phyloP scores from a whole-genome alignment of 2,888 invertebrate genomes.

The Cosmia trapezina region DNA sequence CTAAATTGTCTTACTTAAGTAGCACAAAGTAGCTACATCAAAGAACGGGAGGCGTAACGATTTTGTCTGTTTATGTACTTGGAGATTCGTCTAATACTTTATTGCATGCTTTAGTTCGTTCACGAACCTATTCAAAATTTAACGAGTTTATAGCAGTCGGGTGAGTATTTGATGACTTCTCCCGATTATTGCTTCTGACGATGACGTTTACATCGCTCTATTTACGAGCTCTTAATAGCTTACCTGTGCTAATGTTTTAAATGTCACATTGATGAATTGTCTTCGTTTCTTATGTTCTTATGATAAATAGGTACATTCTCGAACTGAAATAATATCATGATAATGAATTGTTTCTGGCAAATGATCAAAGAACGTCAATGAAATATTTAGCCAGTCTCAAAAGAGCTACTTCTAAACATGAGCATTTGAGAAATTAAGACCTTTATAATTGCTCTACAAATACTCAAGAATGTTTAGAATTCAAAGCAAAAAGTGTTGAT shows the following conservation, averaged over 20 bases:
- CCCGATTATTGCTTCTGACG: constrained; percentile 40
- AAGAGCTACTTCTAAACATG: neutral
- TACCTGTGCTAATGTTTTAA: constrained; percentile 46
- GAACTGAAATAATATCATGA: constrained; percentile 18
- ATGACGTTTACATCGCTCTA: constrained; percentile 34
- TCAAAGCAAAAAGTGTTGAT: constrained; percentile 9
- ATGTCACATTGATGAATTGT: constrained; percentile 43
- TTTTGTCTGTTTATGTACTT: constrained; percentile 62
- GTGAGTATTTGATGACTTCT: constrained; percentile 18
- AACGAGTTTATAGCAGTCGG: constrained; percentile 52
- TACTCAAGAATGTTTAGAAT: constrained; percentile 8
- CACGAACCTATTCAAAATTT: constrained; percentile 58
- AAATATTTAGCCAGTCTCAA: constrained; percentile 2
- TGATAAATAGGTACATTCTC: constrained; percentile 23
- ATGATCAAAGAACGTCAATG: constrained; percentile 27
- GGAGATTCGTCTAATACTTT: constrained; percentile 61
- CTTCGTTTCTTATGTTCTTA: constrained; percentile 17
- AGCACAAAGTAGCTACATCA: constrained; percentile 75
- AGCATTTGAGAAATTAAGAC: neutral
- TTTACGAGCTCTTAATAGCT: constrained; percentile 22
- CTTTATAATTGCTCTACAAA: constrained; percentile 10
- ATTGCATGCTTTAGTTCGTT: constrained; percentile 57
- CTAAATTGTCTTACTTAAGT: constrained; percentile 83
- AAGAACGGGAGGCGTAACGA: constrained; percentile 67
- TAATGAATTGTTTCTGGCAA: constrained; percentile 41